Percentiles rank a stretch among this genome's conserved stretches.
Conservation (phyloP, 2,797 vertebrate genomes). For the Sylvia borin region DNA sequence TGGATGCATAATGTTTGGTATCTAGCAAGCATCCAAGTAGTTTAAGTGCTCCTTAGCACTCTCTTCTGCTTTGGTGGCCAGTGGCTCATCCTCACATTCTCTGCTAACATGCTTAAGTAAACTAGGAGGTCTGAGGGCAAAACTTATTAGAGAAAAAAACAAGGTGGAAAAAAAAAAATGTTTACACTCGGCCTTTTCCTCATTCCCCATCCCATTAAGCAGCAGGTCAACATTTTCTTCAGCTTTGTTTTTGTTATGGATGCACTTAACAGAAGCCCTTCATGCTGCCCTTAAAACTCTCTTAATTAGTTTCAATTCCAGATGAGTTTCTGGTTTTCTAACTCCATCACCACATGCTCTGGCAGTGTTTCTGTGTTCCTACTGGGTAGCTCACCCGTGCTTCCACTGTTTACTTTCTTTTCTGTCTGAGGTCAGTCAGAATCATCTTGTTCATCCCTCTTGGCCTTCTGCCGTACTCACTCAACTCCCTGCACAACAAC, state of each 20-base stretch:
- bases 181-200: background rate
- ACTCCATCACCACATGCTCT: background rate
- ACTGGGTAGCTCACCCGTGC: background rate
- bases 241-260: background rate
- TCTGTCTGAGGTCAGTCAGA: background rate
- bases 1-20: background rate
- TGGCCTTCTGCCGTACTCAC: background rate
- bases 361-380: background rate
- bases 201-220: background rate
- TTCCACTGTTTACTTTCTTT: background rate
- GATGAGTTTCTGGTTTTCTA: background rate
- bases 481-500: background rate
- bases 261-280: background rate
- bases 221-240: background rate
- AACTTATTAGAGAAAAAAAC: background rate
- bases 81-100: background rate
- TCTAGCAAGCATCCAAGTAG: background rate
- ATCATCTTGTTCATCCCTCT: background rate
- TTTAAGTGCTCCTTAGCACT: background rate
- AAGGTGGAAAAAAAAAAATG: background rate
- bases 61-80: background rate
- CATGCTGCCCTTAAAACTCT: background rate
- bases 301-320: background rate
- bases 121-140: background rate
- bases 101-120: background rate